Percentiles rank a stretch among this genome's conserved stretches.
Evolutionary conservation across 2,888 invertebrate species (phyloP).

Genomic region (Philereme vetulata): DNA sequence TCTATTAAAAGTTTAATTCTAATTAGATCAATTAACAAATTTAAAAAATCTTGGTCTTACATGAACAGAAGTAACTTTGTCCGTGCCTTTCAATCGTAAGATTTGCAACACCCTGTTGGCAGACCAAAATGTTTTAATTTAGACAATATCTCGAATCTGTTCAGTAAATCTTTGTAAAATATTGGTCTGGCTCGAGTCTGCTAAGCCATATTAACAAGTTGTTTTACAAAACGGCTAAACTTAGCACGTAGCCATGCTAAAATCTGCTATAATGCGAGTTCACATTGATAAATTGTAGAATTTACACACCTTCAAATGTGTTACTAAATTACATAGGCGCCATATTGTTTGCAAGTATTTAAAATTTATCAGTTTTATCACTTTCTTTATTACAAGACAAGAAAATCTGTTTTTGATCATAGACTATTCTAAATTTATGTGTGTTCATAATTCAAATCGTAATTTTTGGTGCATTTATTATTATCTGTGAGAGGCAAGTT

Average conservation of each 20-base stretch:
- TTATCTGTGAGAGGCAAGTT: too few species aligned
- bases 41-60: too few species aligned
- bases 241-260: conserved; percentile 20
- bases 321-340: not conserved
- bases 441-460: too few species aligned
- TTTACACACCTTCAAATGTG: not conserved
- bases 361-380: not conserved
- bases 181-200: conserved; percentile 36
- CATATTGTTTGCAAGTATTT: not conserved
- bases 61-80: too few species aligned
- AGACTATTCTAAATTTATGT: too few species aligned
- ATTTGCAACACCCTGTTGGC: too few species aligned
- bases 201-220: conserved; percentile 31
- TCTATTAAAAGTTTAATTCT: too few species aligned
- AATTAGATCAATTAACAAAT: too few species aligned
- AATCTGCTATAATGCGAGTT: conserved; percentile 6
- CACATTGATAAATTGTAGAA: conserved; percentile 13
- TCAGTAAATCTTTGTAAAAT: conserved; percentile 27
- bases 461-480: too few species aligned
- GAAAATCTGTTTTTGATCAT: too few species aligned
- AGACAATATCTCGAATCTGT: conserved; percentile 6
- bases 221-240: conserved; percentile 32
- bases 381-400: too few species aligned
- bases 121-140: not conserved
- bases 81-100: too few species aligned